phyloP scores from a whole-genome alignment of 1,140 invertebrate genomes.

The Hyposmocoma kahamanoa region DNA sequence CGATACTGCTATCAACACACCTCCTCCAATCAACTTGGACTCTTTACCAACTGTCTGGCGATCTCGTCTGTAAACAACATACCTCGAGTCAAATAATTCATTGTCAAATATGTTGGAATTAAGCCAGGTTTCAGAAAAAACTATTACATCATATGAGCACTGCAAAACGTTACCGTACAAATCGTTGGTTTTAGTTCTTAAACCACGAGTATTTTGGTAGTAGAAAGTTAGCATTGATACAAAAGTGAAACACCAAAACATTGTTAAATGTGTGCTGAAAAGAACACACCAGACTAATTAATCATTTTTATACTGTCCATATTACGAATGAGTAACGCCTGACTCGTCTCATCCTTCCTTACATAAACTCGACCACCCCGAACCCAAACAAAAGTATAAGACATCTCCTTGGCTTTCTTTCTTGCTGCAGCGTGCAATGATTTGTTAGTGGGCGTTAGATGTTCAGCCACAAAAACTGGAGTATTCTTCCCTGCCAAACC shows the following conservation, averaged over 20 bases:
- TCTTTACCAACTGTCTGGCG: background rate
- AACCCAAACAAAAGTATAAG: no score
- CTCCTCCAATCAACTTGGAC: background rate
- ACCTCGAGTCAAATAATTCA: background rate
- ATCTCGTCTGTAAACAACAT: background rate
- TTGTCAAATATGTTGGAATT: background rate
- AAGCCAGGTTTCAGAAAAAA: conserved; percentile 2
- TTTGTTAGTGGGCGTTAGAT: conserved; percentile 10
- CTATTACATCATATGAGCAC: conserved; percentile 1
- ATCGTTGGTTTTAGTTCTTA: background rate
- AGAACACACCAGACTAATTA: background rate
- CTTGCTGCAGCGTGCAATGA: conserved; percentile 11
- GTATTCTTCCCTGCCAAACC: conserved; percentile 1
- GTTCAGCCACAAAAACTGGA: conserved; percentile 13
- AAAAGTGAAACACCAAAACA: background rate
- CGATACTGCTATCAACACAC: conserved; percentile 1
- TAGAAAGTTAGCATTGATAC: background rate
- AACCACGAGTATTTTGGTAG: background rate
- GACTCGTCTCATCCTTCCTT: background rate
- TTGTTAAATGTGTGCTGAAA: background rate
- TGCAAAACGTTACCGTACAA: background rate
- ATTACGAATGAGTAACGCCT: background rate
- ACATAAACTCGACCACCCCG: no score
- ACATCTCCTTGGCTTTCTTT: background rate
- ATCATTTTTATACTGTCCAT: background rate